These are phyloP conservation scores for Alfaro cultratus DNA, from an alignment of 2,797 vertebrate species.

Conservation along the genomic window DNA sequence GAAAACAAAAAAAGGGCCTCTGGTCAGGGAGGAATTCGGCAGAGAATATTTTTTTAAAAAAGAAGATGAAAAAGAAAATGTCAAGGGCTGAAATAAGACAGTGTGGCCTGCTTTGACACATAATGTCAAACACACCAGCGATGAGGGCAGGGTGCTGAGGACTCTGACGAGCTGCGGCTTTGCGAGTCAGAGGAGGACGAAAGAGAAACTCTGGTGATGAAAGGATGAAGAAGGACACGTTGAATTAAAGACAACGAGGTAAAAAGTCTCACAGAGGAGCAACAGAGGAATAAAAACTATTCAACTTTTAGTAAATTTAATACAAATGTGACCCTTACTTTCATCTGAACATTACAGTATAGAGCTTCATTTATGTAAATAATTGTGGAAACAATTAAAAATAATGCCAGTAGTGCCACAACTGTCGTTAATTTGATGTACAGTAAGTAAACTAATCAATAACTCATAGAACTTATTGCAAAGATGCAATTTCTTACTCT, in stretches of 20 bases:
- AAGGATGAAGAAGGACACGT: conserved; percentile 31
- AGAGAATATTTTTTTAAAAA: conserved; percentile 19
- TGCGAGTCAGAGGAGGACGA: conserved; percentile 3
- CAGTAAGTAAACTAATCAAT: background rate
- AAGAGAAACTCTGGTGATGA: conserved; percentile 20
- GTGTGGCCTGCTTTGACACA: conserved; percentile 57
- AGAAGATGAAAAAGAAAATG: conserved; percentile 31
- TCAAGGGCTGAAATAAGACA: conserved; percentile 53
- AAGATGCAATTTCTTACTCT: background rate
- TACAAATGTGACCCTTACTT: background rate
- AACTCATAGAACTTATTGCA: background rate
- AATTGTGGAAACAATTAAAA: no score
- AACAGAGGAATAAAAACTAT: background rate
- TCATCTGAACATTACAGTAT: background rate
- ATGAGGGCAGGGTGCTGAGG: conserved; percentile 32
- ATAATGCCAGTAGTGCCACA: no score
- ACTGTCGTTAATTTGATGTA: background rate
- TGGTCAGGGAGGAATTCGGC: conserved; percentile 57
- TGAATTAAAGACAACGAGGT: conserved; percentile 20
- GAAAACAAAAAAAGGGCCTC: conserved; percentile 36
- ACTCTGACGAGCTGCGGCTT: conserved; percentile 39
- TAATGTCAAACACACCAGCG: conserved; percentile 53
- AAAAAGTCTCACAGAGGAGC: background rate
- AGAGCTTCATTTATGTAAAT: background rate
- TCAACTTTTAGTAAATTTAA: background rate